These are phyloP conservation scores for Sarcophaga rosellei DNA, from an alignment of 2,888 invertebrate species.

Conservation along the genomic window DNA sequence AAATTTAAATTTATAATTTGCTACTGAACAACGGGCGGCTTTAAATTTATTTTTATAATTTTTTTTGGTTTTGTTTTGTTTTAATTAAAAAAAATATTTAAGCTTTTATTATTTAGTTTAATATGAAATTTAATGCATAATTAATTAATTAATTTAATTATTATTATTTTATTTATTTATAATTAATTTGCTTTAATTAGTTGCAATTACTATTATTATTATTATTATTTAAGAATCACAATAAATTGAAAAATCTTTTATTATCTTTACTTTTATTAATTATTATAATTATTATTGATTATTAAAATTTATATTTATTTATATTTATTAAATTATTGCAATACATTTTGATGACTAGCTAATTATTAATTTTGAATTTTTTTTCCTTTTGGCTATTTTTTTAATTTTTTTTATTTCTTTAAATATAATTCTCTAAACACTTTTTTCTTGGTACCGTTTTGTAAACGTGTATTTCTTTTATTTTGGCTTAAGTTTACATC, in stretches of 20 bases:
- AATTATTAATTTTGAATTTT: constrained; percentile 2
- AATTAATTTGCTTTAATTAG: constrained; percentile 58
- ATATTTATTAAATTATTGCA: constrained; percentile 66
- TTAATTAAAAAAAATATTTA: constrained; percentile 60
- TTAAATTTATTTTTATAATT: constrained; percentile 24
- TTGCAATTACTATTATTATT: constrained; percentile 53
- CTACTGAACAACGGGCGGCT: constrained; percentile 77
- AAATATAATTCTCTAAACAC: constrained; percentile 40
- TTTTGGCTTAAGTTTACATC: constrained; percentile 30
- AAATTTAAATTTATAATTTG: constrained; percentile 47
- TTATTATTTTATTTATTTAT: constrained; percentile 24
- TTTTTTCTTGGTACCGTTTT: constrained; percentile 44
- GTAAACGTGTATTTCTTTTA: constrained; percentile 27
- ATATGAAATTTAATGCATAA: constrained; percentile 10
- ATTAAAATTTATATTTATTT: constrained; percentile 50
- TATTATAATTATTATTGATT: constrained; percentile 57
- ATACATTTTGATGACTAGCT: constrained; percentile 66
- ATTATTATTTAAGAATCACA: constrained; percentile 78
- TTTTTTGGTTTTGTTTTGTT: constrained; percentile 54
- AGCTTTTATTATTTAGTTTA: constrained; percentile 46
- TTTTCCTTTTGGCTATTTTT: constrained; percentile 24
- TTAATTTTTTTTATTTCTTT: constrained; percentile 46
- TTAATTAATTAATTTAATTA: constrained; percentile 40
- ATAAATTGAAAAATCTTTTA: constrained; percentile 70
- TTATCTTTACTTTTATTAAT: constrained; percentile 48